Percentiles rank a stretch among this genome's conserved stretches.
Evolutionary conservation across 2,797 vertebrate genomes (phyloP).

Genomic region (Sternotherus odoratus): DNA sequence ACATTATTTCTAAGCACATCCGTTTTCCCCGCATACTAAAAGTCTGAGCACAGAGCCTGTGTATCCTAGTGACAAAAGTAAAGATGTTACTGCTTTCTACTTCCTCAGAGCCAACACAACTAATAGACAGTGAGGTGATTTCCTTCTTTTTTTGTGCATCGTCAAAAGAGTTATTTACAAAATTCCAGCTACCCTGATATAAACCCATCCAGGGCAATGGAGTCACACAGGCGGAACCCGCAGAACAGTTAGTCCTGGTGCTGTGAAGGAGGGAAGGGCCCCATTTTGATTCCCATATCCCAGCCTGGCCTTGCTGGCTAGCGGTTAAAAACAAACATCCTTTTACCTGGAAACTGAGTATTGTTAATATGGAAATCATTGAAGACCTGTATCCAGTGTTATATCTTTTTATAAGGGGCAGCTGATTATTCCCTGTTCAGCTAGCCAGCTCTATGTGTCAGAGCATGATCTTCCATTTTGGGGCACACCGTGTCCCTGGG

Average conservation of each 20-base stretch:
- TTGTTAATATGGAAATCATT: not conserved
- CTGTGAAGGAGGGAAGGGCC: not conserved
- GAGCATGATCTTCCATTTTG: not conserved
- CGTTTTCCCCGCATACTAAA: not conserved
- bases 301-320: not conserved
- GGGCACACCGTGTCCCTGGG: not conserved
- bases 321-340: not conserved
- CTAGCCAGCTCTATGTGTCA: not conserved
- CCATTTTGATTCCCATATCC: not conserved
- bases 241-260: not conserved
- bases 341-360: not conserved
- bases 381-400: not conserved
- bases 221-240: not conserved
- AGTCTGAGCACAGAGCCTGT: not conserved
- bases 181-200: not conserved
- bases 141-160: not conserved
- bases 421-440: not conserved
- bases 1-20: not conserved
- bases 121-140: not conserved
- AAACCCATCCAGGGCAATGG: not conserved
- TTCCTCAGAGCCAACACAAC: not conserved
- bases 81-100: not conserved
- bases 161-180: not conserved
- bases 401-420: not conserved
- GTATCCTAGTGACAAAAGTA: not conserved